These are phyloP conservation scores for Eucera pruinosa DNA, from an alignment of 2,888 invertebrate species.

Conservation along the genomic window DNA sequence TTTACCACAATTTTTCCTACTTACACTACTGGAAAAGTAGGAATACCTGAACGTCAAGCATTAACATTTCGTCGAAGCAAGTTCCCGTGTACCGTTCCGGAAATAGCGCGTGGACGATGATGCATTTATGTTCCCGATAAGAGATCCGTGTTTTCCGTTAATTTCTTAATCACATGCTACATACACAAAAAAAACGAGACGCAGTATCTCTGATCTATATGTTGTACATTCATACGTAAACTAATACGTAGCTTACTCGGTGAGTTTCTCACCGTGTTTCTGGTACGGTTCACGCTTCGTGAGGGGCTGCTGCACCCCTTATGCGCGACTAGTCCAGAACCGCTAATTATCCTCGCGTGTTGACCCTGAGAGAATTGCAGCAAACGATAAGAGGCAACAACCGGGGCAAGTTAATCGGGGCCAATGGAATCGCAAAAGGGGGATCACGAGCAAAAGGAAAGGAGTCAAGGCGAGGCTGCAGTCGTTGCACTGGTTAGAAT, in stretches of 20 bases:
- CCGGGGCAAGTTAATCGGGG: slow-evolving; percentile 62
- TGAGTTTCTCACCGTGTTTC: slow-evolving; percentile 27
- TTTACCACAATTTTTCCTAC: no score
- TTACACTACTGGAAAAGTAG: no score
- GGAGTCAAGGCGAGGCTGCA: slow-evolving; percentile 62
- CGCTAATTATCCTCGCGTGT: slow-evolving; percentile 58
- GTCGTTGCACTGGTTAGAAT: slow-evolving; percentile 61
- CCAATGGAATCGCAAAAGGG: slow-evolving; percentile 55
- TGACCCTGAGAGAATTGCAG: slow-evolving; percentile 55
- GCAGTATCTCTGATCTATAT: slow-evolving; percentile 6
- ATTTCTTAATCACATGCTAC: neutral
- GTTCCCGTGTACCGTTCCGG: neutral
- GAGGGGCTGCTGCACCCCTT: slow-evolving; percentile 14
- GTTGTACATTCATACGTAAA: no score
- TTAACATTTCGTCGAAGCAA: neutral
- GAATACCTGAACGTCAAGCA: no score
- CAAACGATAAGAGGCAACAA: slow-evolving; percentile 60
- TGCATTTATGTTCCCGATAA: slow-evolving; percentile 11
- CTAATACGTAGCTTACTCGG: no score
- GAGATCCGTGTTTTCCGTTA: neutral
- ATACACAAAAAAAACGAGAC: no score
- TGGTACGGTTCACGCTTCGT: neutral
- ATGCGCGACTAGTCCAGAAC: slow-evolving; percentile 9
- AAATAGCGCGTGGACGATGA: neutral
- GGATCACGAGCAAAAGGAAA: slow-evolving; percentile 46